phyloP scores from a whole-genome alignment of 23 tunicate species.

The Clavelina lepadiformis region DNA sequence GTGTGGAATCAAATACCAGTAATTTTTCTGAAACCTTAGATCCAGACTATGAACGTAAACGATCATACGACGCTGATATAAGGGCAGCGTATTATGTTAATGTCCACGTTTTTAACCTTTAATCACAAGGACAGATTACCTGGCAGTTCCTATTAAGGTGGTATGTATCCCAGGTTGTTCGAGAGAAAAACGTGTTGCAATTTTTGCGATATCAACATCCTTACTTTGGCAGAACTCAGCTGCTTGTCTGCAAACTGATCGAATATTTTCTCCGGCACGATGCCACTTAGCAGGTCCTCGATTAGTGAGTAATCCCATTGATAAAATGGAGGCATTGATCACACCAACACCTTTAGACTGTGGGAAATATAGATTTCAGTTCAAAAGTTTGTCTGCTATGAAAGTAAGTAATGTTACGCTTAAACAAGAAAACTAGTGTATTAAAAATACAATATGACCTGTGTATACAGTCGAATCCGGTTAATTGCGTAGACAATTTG shows the following conservation, averaged over 20 bases:
- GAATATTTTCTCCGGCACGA: conserved; percentile 52
- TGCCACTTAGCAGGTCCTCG: conserved; percentile 84
- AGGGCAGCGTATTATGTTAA: too few relatives aligned
- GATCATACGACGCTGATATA: too few relatives aligned
- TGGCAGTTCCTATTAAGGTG: conserved; percentile 47
- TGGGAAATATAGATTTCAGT: conserved; percentile 13
- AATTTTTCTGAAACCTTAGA: too few relatives aligned
- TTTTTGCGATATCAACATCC: conserved; percentile 26
- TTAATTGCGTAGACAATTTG: too few relatives aligned
- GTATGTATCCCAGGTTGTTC: conserved; percentile 34
- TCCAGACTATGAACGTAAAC: too few relatives aligned
- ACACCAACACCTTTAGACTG: conserved; percentile 67
- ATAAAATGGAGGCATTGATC: conserved; percentile 74
- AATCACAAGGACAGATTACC: conserved; percentile 13
- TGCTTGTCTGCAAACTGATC: conserved; percentile 48
- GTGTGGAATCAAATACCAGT: too few relatives aligned
- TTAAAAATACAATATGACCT: too few relatives aligned
- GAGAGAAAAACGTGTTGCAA: conserved; percentile 31
- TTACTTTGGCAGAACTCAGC: conserved; percentile 48
- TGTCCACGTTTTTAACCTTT: too few relatives aligned
- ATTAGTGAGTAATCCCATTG: conserved; percentile 77
- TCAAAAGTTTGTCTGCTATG: not conserved
- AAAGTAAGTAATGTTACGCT: not conserved
- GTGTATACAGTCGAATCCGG: too few relatives aligned
- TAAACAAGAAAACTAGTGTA: too few relatives aligned